phyloP scores from a whole-genome alignment of 92 coral and sea anemone species.

The Porites rus region DNA sequence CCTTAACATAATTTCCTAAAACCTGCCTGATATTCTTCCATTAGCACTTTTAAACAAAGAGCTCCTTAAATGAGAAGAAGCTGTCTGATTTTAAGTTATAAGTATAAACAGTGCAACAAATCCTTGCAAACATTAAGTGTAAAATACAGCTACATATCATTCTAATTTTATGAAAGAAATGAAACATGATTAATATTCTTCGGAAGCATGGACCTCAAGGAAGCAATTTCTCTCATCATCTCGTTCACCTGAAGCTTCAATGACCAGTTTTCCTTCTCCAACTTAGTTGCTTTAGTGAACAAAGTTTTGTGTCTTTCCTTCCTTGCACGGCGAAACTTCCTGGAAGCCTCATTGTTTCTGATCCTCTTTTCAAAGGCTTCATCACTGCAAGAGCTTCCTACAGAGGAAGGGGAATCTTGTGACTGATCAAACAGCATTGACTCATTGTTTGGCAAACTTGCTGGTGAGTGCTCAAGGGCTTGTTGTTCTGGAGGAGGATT shows the following conservation, averaged over 20 bases:
- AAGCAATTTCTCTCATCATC: constrained; percentile 61
- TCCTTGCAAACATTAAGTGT: too few species aligned
- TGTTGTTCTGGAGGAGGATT: constrained; percentile 8
- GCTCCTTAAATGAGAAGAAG: too few species aligned
- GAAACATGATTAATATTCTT: neutral
- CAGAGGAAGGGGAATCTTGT: constrained; percentile 41
- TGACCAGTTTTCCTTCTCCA: constrained; percentile 74
- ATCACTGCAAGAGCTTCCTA: constrained; percentile 55
- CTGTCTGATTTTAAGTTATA: too few species aligned
- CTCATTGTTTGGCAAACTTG: constrained; percentile 20
- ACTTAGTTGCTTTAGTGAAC: constrained; percentile 66
- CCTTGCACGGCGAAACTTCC: constrained; percentile 77
- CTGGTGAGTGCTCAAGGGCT: neutral
- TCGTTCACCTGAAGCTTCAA: constrained; percentile 71
- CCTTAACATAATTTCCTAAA: too few species aligned
- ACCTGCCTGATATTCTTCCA: too few species aligned
- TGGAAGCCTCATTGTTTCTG: constrained; percentile 85
- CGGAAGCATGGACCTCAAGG: constrained; percentile 61
- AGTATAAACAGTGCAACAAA: too few species aligned
- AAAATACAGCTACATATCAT: too few species aligned
- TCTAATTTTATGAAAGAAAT: neutral
- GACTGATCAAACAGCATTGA: constrained; percentile 23
- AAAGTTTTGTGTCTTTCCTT: constrained; percentile 75
- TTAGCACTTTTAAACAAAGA: too few species aligned
- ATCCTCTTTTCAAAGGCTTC: constrained; percentile 69